Conservation (phyloP, 2,797 vertebrate genomes). For the Xiphorhynchus erythropygius region DNA sequence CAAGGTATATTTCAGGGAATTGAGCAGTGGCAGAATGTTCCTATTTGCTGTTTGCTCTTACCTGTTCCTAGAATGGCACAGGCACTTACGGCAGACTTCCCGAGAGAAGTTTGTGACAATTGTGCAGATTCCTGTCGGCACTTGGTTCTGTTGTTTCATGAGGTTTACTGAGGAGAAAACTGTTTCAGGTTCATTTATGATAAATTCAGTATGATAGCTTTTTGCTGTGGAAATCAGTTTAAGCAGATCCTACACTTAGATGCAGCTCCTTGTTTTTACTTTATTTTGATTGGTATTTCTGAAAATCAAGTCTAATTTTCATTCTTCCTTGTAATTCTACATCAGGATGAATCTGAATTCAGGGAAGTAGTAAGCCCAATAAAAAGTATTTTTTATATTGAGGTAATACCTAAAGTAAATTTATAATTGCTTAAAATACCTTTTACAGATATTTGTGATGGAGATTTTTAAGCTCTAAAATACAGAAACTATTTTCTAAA, state of each 20-base stretch:
- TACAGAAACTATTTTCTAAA: background rate
- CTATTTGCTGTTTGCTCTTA: background rate
- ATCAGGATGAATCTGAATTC: background rate
- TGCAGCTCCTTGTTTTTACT: background rate
- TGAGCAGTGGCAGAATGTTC: background rate
- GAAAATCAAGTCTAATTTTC: background rate
- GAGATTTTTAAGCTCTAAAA: constrained; percentile 12
- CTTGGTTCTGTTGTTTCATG: background rate
- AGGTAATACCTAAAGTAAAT: background rate
- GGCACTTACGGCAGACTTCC: background rate
- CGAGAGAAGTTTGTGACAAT: background rate
- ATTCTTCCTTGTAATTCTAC: background rate
- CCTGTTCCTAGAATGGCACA: background rate
- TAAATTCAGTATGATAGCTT: background rate
- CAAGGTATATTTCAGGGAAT: background rate
- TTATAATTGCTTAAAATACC: background rate
- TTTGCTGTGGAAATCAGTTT: background rate
- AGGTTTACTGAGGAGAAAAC: background rate
- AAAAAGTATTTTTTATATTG: background rate
- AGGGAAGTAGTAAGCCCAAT: background rate
- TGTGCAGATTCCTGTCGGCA: background rate
- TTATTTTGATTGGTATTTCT: background rate
- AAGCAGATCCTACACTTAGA: background rate
- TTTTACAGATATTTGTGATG: background rate
- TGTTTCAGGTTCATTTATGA: background rate